A percentile compares a stretch with the other conserved stretches of the same genome.
phyloP scores from a whole-genome alignment of 2,113 vertebrate species.

The Peucedramus taeniatus region DNA sequence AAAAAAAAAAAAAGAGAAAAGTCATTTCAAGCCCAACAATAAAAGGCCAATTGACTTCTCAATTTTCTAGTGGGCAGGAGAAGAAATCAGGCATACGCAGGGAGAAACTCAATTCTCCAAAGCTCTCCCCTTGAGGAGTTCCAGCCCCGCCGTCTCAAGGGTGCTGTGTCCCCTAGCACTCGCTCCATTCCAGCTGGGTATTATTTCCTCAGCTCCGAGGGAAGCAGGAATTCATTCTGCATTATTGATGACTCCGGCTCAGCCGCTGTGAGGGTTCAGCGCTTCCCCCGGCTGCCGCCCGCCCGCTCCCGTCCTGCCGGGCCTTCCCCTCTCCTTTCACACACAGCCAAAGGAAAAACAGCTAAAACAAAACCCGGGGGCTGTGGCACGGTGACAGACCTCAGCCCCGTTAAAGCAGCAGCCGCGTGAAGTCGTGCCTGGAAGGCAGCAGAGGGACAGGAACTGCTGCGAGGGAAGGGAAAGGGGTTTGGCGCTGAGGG shows the following conservation, averaged over 20 bases:
- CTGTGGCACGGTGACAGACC: fast-evolving
- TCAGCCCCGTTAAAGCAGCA: fast-evolving
- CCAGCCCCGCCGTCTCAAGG: constrained; percentile 17
- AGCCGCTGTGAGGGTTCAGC: not conserved
- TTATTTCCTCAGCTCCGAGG: constrained; percentile 36
- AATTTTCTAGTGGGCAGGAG: constrained; percentile 38
- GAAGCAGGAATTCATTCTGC: constrained; percentile 42
- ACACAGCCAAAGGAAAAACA: not conserved
- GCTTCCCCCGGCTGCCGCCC: not conserved
- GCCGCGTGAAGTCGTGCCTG: fast-evolving
- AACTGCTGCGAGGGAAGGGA: fast-evolving
- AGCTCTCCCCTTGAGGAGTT: constrained; percentile 17
- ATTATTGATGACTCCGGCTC: constrained; percentile 43
- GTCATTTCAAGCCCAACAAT: constrained; percentile 28
- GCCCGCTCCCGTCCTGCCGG: not conserved
- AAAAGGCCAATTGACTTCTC: constrained; percentile 64
- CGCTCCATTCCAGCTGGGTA: not conserved
- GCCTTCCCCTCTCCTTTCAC: not conserved
- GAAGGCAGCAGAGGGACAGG: not conserved
- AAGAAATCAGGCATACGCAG: not conserved
- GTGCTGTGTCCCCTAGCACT: constrained; percentile 14
- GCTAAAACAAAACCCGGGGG: not conserved
- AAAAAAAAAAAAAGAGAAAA: not conserved
- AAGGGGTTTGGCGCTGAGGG: fast-evolving
- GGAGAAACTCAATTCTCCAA: constrained; percentile 45